Conservation (phyloP, 2,888 invertebrate species). For the Amphipyra berbera region DNA sequence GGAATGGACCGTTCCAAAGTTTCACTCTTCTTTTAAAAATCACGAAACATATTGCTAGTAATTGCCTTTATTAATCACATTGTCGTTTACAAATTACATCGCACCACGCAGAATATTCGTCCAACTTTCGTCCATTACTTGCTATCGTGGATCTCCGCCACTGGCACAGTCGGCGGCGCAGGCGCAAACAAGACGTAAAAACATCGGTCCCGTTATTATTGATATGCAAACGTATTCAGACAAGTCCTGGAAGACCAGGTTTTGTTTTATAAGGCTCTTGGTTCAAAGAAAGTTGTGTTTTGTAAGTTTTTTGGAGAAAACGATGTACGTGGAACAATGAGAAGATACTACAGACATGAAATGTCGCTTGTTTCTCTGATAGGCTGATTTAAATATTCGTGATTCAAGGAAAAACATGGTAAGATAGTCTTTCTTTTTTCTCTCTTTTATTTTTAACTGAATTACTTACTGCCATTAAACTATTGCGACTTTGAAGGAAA, state of each 20-base stretch:
- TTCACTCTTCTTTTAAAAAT: no score
- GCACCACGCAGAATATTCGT: conserved; percentile 12
- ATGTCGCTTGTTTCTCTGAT: neutral
- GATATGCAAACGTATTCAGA: conserved; percentile 55
- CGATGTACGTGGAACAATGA: neutral
- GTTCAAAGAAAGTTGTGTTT: conserved; percentile 4
- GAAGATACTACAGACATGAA: neutral
- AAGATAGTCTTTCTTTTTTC: no score
- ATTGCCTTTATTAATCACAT: neutral
- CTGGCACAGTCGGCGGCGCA: conserved; percentile 38
- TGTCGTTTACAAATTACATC: conserved; percentile 6
- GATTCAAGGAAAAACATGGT: neutral
- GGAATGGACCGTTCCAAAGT: no score
- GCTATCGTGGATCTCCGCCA: conserved; percentile 49
- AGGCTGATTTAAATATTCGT: neutral
- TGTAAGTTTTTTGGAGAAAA: conserved; percentile 28
- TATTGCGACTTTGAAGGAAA: no score
- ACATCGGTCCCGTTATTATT: conserved; percentile 54
- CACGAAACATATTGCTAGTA: neutral
- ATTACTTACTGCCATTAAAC: no score
- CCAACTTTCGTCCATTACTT: conserved; percentile 12
- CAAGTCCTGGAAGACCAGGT: conserved; percentile 21
- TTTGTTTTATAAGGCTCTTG: conserved; percentile 17
- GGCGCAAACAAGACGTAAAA: conserved; percentile 41
- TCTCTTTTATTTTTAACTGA: no score